A percentile compares a stretch with the other conserved stretches of the same genome.
These are phyloP conservation scores for Leptocoma aspasia DNA, from an alignment of 2,113 vertebrate genomes.

Conservation along the genomic window DNA sequence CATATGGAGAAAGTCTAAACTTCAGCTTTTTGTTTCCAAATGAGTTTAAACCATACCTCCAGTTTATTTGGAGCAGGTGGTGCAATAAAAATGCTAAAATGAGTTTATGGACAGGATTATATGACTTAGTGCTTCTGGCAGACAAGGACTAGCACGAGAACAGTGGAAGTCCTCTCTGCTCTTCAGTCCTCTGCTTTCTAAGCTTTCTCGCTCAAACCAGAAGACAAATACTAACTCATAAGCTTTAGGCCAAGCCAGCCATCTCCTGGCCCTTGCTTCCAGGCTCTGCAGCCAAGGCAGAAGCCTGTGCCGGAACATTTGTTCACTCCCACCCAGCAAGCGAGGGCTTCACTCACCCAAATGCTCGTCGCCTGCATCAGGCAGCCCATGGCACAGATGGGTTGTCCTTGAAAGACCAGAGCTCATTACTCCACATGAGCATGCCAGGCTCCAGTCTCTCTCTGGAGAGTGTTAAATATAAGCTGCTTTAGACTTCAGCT, in stretches of 20 bases:
- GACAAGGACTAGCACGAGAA: neutral
- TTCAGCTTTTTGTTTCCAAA: neutral
- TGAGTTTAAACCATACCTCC: neutral
- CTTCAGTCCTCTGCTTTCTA: neutral
- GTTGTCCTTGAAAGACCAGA: neutral
- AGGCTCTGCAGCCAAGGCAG: neutral
- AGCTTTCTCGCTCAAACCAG: neutral
- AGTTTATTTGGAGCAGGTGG: neutral
- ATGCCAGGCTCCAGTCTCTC: neutral
- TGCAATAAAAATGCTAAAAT: neutral
- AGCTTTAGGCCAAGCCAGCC: neutral
- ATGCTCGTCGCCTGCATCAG: rapidly evolving
- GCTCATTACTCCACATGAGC: neutral
- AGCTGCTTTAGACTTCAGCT: neutral
- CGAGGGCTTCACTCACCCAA: neutral
- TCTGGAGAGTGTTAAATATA: neutral
- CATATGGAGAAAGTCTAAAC: neutral
- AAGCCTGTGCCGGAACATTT: neutral
- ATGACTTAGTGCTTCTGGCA: neutral
- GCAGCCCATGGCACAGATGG: neutral
- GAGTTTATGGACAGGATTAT: neutral
- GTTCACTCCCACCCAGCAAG: neutral
- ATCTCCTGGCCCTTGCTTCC: neutral
- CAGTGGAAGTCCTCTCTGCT: neutral
- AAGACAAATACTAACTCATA: neutral